phyloP scores from a whole-genome alignment of 2,797 vertebrate genomes.

The Hypotaenidia okinawae region DNA sequence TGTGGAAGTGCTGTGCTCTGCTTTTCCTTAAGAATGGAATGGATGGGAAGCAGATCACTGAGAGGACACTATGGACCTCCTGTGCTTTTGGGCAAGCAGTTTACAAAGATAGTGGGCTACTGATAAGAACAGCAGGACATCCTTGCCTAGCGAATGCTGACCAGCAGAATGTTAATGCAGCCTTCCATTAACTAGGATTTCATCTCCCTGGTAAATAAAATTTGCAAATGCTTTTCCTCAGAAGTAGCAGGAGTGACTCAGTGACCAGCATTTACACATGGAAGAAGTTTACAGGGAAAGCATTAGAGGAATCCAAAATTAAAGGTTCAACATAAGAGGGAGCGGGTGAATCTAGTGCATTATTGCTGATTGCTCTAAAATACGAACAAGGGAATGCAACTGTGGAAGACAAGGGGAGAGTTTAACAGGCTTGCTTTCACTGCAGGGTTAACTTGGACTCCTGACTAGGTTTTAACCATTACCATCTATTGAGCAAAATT shows the following conservation, averaged over 20 bases:
- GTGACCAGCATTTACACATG: neutral
- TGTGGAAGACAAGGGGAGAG: neutral
- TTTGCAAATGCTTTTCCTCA: neutral
- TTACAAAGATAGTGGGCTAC: neutral
- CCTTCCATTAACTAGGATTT: neutral
- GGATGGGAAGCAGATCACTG: neutral
- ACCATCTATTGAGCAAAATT: neutral
- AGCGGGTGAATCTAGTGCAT: neutral
- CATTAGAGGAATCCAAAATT: neutral
- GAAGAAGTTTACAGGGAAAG: neutral
- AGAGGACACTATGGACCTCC: neutral
- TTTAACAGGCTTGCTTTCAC: neutral
- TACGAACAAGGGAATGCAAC: neutral
- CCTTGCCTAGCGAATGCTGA: neutral
- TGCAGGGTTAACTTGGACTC: fast-evolving
- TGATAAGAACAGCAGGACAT: neutral
- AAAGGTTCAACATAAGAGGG: neutral
- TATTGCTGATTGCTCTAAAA: neutral
- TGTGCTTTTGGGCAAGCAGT: neutral
- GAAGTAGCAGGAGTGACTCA: neutral
- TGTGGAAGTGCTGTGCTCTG: neutral
- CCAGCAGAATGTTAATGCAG: neutral
- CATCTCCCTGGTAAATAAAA: neutral
- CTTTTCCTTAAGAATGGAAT: neutral
- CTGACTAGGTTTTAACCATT: neutral